Base-by-base conservation (phyloP, 2,113 vertebrate genomes). In the Cyrtonyx montezumae region DNA sequence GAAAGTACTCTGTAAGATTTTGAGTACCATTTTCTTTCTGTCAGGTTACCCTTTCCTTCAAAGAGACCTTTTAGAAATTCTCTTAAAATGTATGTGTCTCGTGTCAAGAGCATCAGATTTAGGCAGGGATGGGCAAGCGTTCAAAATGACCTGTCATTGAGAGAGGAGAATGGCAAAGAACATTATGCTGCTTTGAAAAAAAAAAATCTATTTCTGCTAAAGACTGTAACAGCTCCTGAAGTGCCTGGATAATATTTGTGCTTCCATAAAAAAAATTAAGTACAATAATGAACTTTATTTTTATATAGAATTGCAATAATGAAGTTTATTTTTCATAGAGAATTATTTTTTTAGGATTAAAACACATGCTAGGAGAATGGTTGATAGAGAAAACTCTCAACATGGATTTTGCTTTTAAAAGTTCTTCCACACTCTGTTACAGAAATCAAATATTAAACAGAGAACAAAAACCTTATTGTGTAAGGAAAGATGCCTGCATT, bases 91-190 rank as follows among this genome's bases (percentile, higher is more conserved):
- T 36, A 21, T 34, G 16, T 92, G 63, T 92, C 70, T 92, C 5
- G 66, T 94, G 90, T 92, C 88, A 93, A 71, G 80, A 84, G 66
- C 81, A 87, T 87, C 91, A 94, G 84, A 77, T 79, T 48, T 49
- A 76, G 85, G 83, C 90, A 93, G 85, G 87, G 80, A 84, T 95
- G 88, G 70, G 85, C 90, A 90, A 84, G 76, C 2, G 1, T 85
- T 96, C 62, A 70, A 71, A 95, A 91, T 91, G 86, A 91, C 92
- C 86, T 96, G 94, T 92, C 88, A 89, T 19, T 83, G 85, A 1
- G 1, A 84, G 65, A 81, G 46, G 37, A 65, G 70, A 78, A 46
- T 70, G 59, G 45, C 68, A 48, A 86, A 79, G 80, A 84, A 55
- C 21, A 55, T 32, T 58, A 45, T 68, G 34, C 62, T 79, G 55